Conservation (phyloP, 64 coral and sea anemone species). For the Actinia tenebrosa region DNA sequence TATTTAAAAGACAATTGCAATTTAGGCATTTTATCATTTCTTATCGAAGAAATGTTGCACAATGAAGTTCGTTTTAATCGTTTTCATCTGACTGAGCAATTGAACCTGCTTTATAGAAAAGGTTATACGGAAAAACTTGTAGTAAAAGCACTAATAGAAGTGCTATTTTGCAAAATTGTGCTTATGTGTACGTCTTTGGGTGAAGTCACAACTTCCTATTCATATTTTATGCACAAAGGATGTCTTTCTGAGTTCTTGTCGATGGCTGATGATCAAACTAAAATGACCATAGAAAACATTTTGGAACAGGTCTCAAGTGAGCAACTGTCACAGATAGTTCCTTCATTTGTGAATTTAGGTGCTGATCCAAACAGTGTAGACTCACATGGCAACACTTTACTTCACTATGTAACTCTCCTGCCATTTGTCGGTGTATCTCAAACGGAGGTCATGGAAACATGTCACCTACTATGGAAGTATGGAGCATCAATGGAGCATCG, state of each 20-base stretch:
- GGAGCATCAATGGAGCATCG: not conserved
- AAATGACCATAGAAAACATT: not conserved
- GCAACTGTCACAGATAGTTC: not conserved
- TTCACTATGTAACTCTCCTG: slow-evolving; percentile 6
- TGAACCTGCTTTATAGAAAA: not conserved
- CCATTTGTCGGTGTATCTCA: not conserved
- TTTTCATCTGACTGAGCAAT: not conserved
- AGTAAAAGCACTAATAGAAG: not conserved
- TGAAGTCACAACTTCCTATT: not conserved
- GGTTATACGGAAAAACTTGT: not conserved
- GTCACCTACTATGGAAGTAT: not conserved
- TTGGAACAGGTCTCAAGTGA: not conserved
- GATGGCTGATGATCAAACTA: not conserved
- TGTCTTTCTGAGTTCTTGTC: not conserved
- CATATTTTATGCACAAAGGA: not conserved
- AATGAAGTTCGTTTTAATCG: too few species aligned
- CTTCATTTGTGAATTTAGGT: not conserved
- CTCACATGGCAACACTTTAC: not conserved
- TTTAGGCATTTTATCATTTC: not conserved
- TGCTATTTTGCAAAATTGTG: not conserved
- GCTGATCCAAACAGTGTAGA: slow-evolving; percentile 21
- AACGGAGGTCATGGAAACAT: not conserved
- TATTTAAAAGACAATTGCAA: not conserved
- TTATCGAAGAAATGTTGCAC: not conserved
- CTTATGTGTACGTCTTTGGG: not conserved